A percentile compares a stretch with the other conserved stretches of the same genome.
phyloP scores from a whole-genome alignment of 2,797 vertebrate species.

The Cyclura pinguis region DNA sequence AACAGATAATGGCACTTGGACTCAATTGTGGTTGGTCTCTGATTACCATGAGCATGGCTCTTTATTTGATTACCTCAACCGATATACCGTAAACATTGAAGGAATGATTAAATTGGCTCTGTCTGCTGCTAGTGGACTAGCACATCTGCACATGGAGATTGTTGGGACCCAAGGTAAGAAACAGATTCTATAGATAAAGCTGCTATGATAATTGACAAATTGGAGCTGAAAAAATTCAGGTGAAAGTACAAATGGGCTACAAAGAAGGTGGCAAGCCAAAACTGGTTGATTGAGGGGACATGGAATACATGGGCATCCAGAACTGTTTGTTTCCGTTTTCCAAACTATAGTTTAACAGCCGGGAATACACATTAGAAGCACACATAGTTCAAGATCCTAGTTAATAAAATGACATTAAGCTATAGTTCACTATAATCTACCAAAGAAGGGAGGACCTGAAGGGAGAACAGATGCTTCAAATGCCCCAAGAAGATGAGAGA shows the following conservation, averaged over 20 bases:
- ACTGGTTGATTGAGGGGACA: background rate
- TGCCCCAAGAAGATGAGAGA: background rate
- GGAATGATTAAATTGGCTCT: slow-evolving; percentile 98
- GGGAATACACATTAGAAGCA: background rate
- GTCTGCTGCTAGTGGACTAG: slow-evolving; percentile 94
- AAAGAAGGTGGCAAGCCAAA: background rate
- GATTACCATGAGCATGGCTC: slow-evolving; percentile 98
- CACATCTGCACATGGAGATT: slow-evolving; percentile 99
- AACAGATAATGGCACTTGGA: slow-evolving; percentile 98
- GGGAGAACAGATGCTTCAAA: background rate
- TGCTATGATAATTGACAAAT: background rate
- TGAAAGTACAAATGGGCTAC: background rate
- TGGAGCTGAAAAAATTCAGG: background rate
- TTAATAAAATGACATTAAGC: background rate
- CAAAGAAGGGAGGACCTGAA: background rate
- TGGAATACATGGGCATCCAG: background rate
- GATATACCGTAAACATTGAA: slow-evolving; percentile 96
- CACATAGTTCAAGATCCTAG: background rate
- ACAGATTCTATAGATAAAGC: background rate
- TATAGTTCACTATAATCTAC: background rate
- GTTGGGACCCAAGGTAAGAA: slow-evolving; percentile 96
- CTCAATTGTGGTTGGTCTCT: slow-evolving; percentile 97
- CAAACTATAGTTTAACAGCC: background rate
- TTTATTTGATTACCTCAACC: slow-evolving; percentile 96
- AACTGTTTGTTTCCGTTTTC: background rate